phyloP scores from a whole-genome alignment of 2,888 invertebrate genomes.

The Drosophila rubida region DNA sequence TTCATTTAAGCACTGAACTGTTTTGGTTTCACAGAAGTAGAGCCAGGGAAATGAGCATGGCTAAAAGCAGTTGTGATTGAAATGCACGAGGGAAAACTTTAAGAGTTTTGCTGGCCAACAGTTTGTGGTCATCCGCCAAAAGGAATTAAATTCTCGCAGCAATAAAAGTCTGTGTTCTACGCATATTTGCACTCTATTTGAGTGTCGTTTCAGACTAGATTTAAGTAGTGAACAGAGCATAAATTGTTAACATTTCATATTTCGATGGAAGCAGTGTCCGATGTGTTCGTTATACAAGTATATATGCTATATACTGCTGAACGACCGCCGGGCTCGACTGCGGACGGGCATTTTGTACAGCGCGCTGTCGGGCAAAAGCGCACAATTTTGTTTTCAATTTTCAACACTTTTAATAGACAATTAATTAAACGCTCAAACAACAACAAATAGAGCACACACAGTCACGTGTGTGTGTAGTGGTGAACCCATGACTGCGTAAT shows the following conservation, averaged over 20 bases:
- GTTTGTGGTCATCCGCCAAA: not conserved
- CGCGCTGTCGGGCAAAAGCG: constrained; percentile 34
- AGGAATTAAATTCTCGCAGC: constrained; percentile 3
- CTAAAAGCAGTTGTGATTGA: not conserved
- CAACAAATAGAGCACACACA: constrained; percentile 38
- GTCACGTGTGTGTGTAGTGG: constrained; percentile 1
- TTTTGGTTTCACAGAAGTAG: not conserved
- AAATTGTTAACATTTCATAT: too few species aligned
- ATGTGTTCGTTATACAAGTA: too few species aligned
- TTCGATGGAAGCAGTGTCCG: too few species aligned
- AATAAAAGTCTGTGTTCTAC: not conserved
- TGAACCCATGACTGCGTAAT: constrained; percentile 29
- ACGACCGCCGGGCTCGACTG: constrained; percentile 7
- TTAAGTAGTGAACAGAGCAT: too few species aligned
- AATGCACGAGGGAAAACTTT: not conserved
- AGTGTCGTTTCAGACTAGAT: too few species aligned
- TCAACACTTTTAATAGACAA: constrained; percentile 77
- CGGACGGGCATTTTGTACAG: constrained; percentile 38
- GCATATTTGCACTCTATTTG: constrained; percentile 6
- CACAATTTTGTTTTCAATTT: constrained; percentile 73
- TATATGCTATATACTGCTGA: too few species aligned
- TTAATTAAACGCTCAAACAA: constrained; percentile 69
- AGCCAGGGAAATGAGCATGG: not conserved
- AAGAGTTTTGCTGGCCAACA: not conserved
- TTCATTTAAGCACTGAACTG: not conserved